phyloP scores from a whole-genome alignment of 2,113 vertebrate species.

The Gymnarchus niloticus region DNA sequence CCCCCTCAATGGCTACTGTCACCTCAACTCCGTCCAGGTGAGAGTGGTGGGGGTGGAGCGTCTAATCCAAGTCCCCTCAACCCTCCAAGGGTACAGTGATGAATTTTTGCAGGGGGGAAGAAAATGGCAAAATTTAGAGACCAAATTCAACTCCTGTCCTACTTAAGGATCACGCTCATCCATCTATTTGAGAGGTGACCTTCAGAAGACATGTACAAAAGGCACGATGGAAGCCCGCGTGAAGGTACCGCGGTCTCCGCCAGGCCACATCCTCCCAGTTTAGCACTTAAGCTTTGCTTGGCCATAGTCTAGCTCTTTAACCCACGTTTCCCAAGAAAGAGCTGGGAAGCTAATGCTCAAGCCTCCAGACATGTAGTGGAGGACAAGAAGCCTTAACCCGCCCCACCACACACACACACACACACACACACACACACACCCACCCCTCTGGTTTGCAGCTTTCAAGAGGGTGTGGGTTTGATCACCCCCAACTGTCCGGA shows the following conservation, averaged over 20 bases:
- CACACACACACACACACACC: background rate
- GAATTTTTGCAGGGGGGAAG: background rate
- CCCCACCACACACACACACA: background rate
- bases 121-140: background rate
- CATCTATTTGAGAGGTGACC: background rate
- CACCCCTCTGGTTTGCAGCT: background rate
- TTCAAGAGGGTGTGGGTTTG: constrained; percentile 12
- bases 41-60: background rate
- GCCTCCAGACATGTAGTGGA: background rate
- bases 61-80: background rate
- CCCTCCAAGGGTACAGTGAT: background rate
- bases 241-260: background rate
- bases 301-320: background rate
- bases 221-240: background rate
- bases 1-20: constrained; percentile 84
- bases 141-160: background rate
- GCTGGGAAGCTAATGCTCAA: background rate
- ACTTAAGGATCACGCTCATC: background rate
- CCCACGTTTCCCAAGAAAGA: background rate
- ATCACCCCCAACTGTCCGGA: constrained; percentile 13
- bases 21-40: constrained; percentile 88
- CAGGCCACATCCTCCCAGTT: too few species aligned
- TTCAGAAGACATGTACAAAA: background rate
- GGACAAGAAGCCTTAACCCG: background rate
- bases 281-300: background rate